Percentiles rank a stretch among this genome's conserved stretches.
Evolutionary conservation across 2,113 vertebrate species (phyloP).

Genomic region (Nothoprocta perdicaria): DNA sequence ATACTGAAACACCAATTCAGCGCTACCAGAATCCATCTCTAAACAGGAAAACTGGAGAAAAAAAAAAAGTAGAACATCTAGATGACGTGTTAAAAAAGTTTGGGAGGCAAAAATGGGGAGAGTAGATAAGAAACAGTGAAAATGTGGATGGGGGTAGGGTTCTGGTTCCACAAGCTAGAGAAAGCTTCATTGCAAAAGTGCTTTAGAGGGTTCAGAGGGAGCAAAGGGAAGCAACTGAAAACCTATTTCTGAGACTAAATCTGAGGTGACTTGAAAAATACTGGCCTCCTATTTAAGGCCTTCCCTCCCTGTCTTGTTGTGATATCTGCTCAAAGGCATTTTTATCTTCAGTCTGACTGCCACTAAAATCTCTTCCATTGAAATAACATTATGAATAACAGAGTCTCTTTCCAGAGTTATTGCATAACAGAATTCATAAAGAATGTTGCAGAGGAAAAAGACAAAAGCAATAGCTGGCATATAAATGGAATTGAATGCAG

Average conservation of each 20-base stretch:
- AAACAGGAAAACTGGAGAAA: constrained; percentile 18
- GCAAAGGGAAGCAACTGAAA: neutral
- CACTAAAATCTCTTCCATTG: neutral
- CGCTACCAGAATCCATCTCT: neutral
- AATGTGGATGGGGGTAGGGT: neutral
- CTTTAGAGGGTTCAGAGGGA: neutral
- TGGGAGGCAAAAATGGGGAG: neutral
- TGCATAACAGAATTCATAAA: neutral
- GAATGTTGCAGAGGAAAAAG: neutral
- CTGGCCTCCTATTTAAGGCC: neutral
- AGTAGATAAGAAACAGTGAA: neutral
- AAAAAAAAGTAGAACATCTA: neutral
- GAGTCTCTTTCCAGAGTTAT: neutral
- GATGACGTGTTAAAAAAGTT: neutral
- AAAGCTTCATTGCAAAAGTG: neutral
- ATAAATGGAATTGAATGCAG: neutral
- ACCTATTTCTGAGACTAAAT: neutral
- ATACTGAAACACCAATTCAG: constrained; percentile 22
- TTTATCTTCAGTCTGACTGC: constrained; percentile 10
- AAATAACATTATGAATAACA: constrained; percentile 17
- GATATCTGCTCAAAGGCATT: neutral
- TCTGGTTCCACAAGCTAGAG: neutral
- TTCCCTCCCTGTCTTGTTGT: neutral
- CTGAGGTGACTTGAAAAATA: neutral
- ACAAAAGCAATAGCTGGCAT: neutral